Evolutionary conservation across 1,140 invertebrate genomes (phyloP), one percentile per base, ranked within the genome.

Genomic region (Drosophila sp.): DNA sequence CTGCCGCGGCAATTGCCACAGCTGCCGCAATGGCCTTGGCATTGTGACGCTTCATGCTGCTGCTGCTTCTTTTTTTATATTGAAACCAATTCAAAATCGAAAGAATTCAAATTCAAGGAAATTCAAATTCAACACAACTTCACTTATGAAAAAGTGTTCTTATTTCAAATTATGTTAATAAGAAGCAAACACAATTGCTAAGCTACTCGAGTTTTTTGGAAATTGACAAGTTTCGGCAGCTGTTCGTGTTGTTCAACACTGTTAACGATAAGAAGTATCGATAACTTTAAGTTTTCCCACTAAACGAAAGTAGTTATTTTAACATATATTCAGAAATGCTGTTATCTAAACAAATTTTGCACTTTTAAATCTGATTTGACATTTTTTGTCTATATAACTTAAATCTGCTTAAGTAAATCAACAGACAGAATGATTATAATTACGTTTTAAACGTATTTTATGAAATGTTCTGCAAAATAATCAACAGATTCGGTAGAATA

Each of bases 11-110:
- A 66, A 81, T 36, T 16, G 61, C 57, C 32, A 61, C 1, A 54
- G 64, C 14, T 1, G 78, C 50, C n/a, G 78, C 76, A 59, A 58
- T 25, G 9, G 56, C 48, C 18, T 67, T 75, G 8, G 53, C 27
- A 64, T 78, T 71, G 9, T 78, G 61, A 11, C 82, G 78, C 29
- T 84, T 86, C 81, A 86, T 84, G 40, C 46, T 32, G 67, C 0
- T 9, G 1, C 21, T 21, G 1, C 21, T 5, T 11, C 27, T 2
- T n/a, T n/a, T n/a, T n/a, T n/a, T n/a, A 67, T 50, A n/a, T 65
- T 43, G 27, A 34, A 34, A 54, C 56, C 53, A 65, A 71, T n/a
- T 46, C 16, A 43, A 48, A 7, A 18, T 6, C 43, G 5, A 56
- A 46, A 11, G n/a, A n/a, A n/a, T n/a, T n/a, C n/a, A n/a, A 2